Percentiles rank a stretch among this genome's conserved stretches.
Conservation (phyloP, 2,797 vertebrate species). For the Sebastes hubbsi region DNA sequence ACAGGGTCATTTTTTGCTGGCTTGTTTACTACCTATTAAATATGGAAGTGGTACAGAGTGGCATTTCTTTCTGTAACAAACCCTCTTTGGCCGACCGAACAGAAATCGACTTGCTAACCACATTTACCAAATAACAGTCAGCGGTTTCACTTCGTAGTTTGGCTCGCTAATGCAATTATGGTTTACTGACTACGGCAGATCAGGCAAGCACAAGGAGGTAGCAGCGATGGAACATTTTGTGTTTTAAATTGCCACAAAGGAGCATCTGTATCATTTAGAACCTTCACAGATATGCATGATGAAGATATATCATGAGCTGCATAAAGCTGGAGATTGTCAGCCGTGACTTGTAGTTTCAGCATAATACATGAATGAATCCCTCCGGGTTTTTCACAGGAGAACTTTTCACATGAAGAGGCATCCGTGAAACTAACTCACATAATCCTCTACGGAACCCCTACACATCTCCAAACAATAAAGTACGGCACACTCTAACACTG, state of each 20-base stretch:
- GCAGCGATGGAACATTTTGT: neutral
- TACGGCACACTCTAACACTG: neutral
- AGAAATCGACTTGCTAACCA: neutral
- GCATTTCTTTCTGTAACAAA: neutral
- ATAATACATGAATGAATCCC: conserved; percentile 1
- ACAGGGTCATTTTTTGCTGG: too few species aligned
- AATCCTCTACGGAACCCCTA: conserved; percentile 8
- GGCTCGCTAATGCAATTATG: too few species aligned
- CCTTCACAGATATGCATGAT: neutral
- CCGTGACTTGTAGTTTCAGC: conserved; percentile 9
- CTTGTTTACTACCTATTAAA: neutral
- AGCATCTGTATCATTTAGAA: neutral
- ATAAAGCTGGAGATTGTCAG: neutral
- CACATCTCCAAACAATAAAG: conserved; percentile 35
- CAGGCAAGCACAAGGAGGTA: neutral
- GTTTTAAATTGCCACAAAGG: neutral
- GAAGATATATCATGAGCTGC: neutral
- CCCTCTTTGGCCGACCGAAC: neutral
- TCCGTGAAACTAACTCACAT: conserved; percentile 7
- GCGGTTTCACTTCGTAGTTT: neutral
- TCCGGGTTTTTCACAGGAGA: neutral
- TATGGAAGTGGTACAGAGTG: neutral
- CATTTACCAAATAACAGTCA: neutral
- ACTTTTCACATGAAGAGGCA: conserved; percentile 16
- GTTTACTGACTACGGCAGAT: too few species aligned